Base-by-base conservation (phyloP, 2,888 invertebrate genomes). In the Phortica magna region DNA sequence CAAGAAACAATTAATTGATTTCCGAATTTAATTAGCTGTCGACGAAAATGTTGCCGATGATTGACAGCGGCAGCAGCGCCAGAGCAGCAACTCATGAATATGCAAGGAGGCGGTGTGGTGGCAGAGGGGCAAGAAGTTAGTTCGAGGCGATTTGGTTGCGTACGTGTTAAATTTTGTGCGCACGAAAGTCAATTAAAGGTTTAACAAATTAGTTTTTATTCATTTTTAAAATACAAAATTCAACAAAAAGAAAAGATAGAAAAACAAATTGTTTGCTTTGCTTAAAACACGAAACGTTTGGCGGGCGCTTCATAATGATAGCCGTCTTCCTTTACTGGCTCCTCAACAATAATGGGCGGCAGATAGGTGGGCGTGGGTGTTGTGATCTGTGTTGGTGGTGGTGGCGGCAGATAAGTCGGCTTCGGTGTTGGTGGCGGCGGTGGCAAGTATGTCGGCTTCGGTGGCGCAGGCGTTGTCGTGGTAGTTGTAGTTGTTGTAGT, bases 221-320 rank as follows among this genome's bases (percentile, higher is more conserved):
- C 1, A 22, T 9, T 48, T 48, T 48, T 12, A 48, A 9, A 48
- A 48, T 12, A 6, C 2, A 14, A 48, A 6, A 0, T 48, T 48
- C 9, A 48, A 9, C 48, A 48, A 48, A 59, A 17, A 59, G 14
- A 59, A 59, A 59, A n/a, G 10, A 53, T 53, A 53, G 31, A 59
- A 59, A 59, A 65, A 65, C 39, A 65, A 19, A 39, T 12, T 65
- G n/a, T 65, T 65, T 5, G 53, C n/a, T n/a, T 59, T 42, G 31
- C n/a, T 72, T 83, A 86, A 80, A 85, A 86, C 41, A 77, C n/a
- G 71, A 86, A 88, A 2, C 80, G 78, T 65, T 84, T 77, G 7
- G 79, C 82, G 7, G 85, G 85, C 17, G 78, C 82, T 9, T 88
- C 82, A n/a, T 86, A 86, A 74, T 82, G 83, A 22, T 86, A 86